Evolutionary conservation across 1,140 invertebrate genomes (phyloP), one percentile per base, ranked within the genome.

Genomic region (Ostrea denselamellosa): DNA sequence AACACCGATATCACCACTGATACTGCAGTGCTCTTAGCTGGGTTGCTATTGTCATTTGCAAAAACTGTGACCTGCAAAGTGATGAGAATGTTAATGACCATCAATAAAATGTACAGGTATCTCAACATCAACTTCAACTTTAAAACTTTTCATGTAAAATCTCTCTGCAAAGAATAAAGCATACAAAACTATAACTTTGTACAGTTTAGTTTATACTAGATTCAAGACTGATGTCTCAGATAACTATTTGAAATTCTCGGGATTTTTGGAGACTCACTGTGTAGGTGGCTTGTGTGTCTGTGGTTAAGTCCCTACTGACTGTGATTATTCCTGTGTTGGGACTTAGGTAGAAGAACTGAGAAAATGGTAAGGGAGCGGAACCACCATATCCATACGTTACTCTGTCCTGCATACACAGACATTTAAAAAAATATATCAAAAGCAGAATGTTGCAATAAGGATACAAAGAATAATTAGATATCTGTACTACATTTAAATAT

Each of bases 11-110:
- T 96, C 0, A 97, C 97, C 0, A 98, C 97, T 2, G 97, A 97
- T 0, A 97, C 97, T 0, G 97, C 98, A 0, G 97, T 97, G 53
- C 98, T 95, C n/a, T 97, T 96, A 14, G 97, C 96, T 95, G 98
- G 97, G 0, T 97, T 96, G 3, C 97, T 98, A n/a, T 97, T 97
- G 93, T 98, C 98, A 92, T 96, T 97, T 5, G 98, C 98, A 0
- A 97, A 98, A 0, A 98, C 97, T 51, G 97, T 97, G 81, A 95
- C 88, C 68, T 93, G 89, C 9, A 88, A 81, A 86, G 25, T 51
- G 68, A 84, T 54, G 9, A 54, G 25, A 10, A 84, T 44, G 34
- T 44, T 44, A 44, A 44, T 2, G 34, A 44, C 34, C 34, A n/a
- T n/a, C n/a, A 44, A 44, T 2, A 1, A 44, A 44, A 44, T 44